Conservation (phyloP, 1,140 invertebrate genomes). For the Temnothorax curvispinosus region DNA sequence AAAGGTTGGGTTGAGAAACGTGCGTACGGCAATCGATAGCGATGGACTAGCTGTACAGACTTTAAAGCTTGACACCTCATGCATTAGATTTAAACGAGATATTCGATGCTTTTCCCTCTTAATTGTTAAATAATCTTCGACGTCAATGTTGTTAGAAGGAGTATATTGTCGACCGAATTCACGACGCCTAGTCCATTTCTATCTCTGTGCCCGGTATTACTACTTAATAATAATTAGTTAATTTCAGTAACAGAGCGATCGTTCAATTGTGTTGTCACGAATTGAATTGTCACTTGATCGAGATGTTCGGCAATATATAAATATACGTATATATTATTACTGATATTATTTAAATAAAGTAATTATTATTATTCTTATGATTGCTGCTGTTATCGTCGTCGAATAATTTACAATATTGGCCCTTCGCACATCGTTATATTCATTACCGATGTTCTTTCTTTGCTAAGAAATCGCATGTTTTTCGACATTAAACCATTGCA, state of each 20-base stretch:
- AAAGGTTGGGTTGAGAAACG: constrained; percentile 43
- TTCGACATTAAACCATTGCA: not conserved
- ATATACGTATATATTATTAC: constrained; percentile 69
- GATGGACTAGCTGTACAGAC: constrained; percentile 51
- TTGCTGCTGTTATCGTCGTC: constrained; percentile 63
- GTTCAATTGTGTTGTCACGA: constrained; percentile 62
- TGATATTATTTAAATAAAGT: constrained; percentile 79
- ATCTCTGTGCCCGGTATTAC: constrained; percentile 53
- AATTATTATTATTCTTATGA: constrained; percentile 76
- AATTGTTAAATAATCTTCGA: constrained; percentile 43
- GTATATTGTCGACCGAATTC: not conserved
- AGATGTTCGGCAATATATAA: constrained; percentile 71
- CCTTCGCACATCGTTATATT: constrained; percentile 5
- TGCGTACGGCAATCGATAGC: constrained; percentile 39
- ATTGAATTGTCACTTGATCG: constrained; percentile 71
- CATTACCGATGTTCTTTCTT: not conserved
- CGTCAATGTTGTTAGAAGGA: constrained; percentile 45
- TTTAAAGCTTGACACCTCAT: constrained; percentile 37
- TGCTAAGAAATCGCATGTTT: constrained; percentile 11
- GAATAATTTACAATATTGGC: not conserved
- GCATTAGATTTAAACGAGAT: constrained; percentile 42
- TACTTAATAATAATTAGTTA: constrained; percentile 56
- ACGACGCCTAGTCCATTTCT: constrained; percentile 41
- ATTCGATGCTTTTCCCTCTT: constrained; percentile 31
- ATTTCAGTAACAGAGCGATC: constrained; percentile 49